Conservation (phyloP, 2,797 vertebrate species). For the Darevskia mixta region DNA sequence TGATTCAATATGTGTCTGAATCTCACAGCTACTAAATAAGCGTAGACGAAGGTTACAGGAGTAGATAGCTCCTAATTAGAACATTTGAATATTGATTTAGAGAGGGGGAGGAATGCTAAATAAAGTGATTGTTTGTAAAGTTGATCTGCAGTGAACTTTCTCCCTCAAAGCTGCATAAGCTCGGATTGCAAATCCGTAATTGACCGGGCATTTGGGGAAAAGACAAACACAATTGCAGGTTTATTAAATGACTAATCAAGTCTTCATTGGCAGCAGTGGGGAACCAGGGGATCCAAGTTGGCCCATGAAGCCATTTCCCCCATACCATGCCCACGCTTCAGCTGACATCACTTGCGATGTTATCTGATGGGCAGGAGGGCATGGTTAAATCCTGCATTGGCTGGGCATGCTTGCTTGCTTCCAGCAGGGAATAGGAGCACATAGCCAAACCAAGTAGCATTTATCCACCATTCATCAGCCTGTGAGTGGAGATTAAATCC, state of each 20-base stretch:
- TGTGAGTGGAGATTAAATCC: too few species aligned
- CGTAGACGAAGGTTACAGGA: not conserved
- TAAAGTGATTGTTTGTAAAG: conserved; percentile 13
- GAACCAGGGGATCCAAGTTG: not conserved
- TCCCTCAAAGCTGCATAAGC: not conserved
- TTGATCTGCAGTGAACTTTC: not conserved
- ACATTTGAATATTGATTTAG: conserved; percentile 21
- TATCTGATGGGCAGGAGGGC: too few species aligned
- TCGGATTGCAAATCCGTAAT: conserved; percentile 29
- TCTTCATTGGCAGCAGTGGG: not conserved
- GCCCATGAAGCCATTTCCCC: too few species aligned
- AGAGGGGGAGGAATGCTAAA: not conserved
- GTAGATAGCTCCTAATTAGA: conserved; percentile 20
- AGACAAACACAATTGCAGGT: conserved; percentile 16
- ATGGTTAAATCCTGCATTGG: too few species aligned
- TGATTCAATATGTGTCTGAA: not conserved
- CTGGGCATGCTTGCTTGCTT: too few species aligned
- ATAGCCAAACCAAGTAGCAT: too few species aligned
- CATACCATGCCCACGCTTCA: too few species aligned
- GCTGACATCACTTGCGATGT: too few species aligned
- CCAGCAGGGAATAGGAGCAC: too few species aligned
- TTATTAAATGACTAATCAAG: fast-evolving
- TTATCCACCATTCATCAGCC: too few species aligned
- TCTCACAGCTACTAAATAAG: not conserved
- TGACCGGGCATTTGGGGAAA: not conserved